Base-by-base conservation (phyloP, 2,113 vertebrate genomes). In the Ivindomyrus marchei region DNA sequence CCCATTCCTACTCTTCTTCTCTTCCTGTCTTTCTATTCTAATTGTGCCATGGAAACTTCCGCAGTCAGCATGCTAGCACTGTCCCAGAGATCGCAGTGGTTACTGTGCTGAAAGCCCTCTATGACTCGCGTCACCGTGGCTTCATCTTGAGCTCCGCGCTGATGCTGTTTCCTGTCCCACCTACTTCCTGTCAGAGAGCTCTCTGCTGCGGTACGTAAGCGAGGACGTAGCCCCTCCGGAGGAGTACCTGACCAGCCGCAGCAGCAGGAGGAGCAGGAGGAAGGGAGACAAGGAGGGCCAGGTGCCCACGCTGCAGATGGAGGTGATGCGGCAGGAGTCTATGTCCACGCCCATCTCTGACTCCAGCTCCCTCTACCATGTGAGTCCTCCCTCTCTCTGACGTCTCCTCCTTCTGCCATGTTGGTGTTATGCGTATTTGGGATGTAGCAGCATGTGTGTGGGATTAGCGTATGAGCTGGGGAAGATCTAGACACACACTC, bases 261-360 rank as follows among this genome's bases (percentile, higher is more conserved):
- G 97, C 91, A 97, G 97, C 94, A 97, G 97, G 93, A 97, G 98
- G 93, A 98, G 97, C 92, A 97, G 97, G 94, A 98, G 97, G 95
- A 99, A 98, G 89, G 95, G 95, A 53, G 98, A 99, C 90, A 97
- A 98, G 93, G 99, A 99, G 92, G 97, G 97, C 0, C 94, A 98
- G 21, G 95, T 98, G 88, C 98, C 98, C 53, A 96, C 97, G 94
- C 96, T 98, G 90, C 98, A 98, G 95, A 98, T 99, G 97, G 98
- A 99, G 80, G 97, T 98, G n/a, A 13, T 97, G 92, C 95, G 96
- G 89, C 97, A 97, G 93, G 97, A 97, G 15, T 97, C 97, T 87
- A 94, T 98, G 95, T 97, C 97, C 92, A 98, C 97, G 1, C 97
- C 98, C 94, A 97, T 97, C 93, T 97, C 98, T 10, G 98, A 99